Percentiles rank a stretch among this genome's conserved stretches.
phyloP scores from a whole-genome alignment of 2,113 vertebrate genomes.

The Lamprotornis superbus region DNA sequence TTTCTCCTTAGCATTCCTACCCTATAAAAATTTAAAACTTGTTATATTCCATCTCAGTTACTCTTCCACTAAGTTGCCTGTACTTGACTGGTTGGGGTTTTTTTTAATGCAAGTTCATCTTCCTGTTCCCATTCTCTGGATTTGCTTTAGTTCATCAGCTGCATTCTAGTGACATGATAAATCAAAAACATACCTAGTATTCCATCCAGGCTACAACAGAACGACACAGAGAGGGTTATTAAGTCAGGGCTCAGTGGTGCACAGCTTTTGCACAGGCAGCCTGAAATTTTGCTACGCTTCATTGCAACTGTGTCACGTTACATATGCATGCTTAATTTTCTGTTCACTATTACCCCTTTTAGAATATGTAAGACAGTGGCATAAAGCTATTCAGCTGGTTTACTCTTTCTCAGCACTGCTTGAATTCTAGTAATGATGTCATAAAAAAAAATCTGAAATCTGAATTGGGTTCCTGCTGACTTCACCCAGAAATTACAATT shows the following conservation, averaged over 20 bases:
- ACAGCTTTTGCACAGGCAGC: neutral
- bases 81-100: neutral
- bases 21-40: neutral
- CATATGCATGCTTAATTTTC: constrained; percentile 31
- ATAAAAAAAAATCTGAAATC: neutral
- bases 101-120: neutral
- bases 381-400: neutral
- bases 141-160: neutral
- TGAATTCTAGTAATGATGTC: neutral
- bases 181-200: neutral
- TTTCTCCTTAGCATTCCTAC: neutral
- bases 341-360: neutral
- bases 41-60: neutral
- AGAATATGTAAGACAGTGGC: neutral
- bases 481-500: neutral
- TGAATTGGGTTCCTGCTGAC: neutral
- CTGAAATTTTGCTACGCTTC: neutral
- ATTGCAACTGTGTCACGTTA: neutral
- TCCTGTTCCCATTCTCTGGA: neutral
- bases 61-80: neutral
- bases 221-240: neutral
- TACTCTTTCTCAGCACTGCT: neutral
- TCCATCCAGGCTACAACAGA: neutral
- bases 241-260: neutral
- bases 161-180: neutral